A percentile compares a stretch with the other conserved stretches of the same genome.
phyloP scores from a whole-genome alignment of 2,888 invertebrate genomes.

The Archips xylosteana region DNA sequence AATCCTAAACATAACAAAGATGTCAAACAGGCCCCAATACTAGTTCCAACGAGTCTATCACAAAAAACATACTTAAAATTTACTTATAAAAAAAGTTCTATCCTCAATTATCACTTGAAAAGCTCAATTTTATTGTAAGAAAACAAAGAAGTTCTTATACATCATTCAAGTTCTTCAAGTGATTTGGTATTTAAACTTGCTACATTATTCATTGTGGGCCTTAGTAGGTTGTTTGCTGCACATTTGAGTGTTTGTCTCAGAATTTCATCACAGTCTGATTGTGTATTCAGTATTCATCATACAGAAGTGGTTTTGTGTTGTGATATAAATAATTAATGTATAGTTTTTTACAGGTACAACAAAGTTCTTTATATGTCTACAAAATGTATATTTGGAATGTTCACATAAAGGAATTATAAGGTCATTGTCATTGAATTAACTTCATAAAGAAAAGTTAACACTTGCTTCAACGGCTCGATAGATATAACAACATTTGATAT shows the following conservation, averaged over 20 bases:
- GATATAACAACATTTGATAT: too few species aligned
- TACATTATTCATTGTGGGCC: constrained; percentile 65
- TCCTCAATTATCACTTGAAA: background rate
- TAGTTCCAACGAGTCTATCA: too few species aligned
- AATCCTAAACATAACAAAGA: too few species aligned
- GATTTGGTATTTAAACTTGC: constrained; percentile 67
- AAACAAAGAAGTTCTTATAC: constrained; percentile 55
- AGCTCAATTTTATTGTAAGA: constrained; percentile 15
- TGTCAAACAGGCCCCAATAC: too few species aligned
- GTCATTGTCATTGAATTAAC: background rate
- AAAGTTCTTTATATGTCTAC: constrained; percentile 8
- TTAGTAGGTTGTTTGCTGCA: constrained; percentile 54
- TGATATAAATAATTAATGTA: constrained; percentile 40
- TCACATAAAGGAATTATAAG: background rate
- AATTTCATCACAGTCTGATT: constrained; percentile 57
- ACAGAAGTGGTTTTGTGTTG: constrained; percentile 32
- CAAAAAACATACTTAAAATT: too few species aligned
- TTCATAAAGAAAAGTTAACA: too few species aligned
- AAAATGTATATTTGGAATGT: background rate
- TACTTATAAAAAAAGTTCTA: background rate
- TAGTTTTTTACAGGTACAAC: constrained; percentile 18
- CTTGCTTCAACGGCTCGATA: too few species aligned
- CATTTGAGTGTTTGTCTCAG: constrained; percentile 60
- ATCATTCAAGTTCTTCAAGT: constrained; percentile 54
- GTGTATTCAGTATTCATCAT: constrained; percentile 56